Base-by-base conservation (phyloP, 1,140 invertebrate species). In the Andrena cerasifolii region DNA sequence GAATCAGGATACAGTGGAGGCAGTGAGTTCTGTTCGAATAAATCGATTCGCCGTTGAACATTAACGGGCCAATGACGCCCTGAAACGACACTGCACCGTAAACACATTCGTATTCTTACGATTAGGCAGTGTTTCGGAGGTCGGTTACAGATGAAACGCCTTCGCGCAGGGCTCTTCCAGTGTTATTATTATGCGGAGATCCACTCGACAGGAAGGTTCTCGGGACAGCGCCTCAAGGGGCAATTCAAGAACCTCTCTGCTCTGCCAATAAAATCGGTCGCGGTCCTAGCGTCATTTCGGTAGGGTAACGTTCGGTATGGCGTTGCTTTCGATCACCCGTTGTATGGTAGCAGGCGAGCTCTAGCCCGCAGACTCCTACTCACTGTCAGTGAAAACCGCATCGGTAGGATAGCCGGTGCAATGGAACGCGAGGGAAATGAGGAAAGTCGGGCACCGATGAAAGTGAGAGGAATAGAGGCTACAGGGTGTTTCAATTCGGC, bases 401-500 rank as follows among this genome's bases (percentile, higher is more conserved):
- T 49, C 47, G 82, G 43, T 72, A 78, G 79, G 82, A 85, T 81
- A 84, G 83, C 54, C 74, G 51, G 75, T 79, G 68, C 71, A 76
- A 78, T 84, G 75, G 78, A 86, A 84, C 84, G 82, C 61, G 58
- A 83, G 80, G 83, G 83, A 87, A 87, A 87, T 78, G 83, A 89
- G 87, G 87, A 89, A 88, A 89, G 86, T 89, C 82, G 84, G 76
- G 80, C 77, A 76, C 74, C 73, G 80, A 87, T 79, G 88, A 89
- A 89, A 89, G 87, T 85, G 87, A 89, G 86, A 89, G 81, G 84
- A 87, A 24, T 51, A 72, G 36, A 24, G 63, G 66, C 79, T 86
- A 85, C 84, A 85, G 83, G 84, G 53, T 68, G 79, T 82, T 80
- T 72, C 82, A 78, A 45, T n/a, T 66, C 21, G 40, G 5, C 21